Evolutionary conservation across 2,797 vertebrate species (phyloP).

Genomic region (Cichlasoma orientale): DNA sequence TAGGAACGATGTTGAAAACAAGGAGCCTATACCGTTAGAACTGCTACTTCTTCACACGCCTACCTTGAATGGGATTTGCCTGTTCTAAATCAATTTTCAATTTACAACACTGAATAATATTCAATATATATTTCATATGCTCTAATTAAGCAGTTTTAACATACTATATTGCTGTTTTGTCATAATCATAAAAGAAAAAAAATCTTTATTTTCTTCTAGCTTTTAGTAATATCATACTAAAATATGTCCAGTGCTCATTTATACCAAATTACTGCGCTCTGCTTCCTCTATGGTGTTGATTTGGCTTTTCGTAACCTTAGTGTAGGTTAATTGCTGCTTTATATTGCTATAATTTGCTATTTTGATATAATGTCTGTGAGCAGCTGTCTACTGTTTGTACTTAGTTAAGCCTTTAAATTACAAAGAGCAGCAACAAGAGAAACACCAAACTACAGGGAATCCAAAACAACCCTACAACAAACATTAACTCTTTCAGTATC

Average conservation of each 20-base stretch:
- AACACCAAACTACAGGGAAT: not conserved
- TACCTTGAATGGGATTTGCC: not conserved
- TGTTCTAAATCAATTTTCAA: not conserved
- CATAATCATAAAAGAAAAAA: too few relatives aligned
- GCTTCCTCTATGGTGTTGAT: conserved; percentile 20
- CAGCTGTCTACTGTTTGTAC: not conserved
- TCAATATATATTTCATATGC: not conserved
- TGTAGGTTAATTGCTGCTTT: conserved; percentile 37
- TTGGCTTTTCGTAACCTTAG: conserved; percentile 9
- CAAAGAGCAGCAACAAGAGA: not conserved
- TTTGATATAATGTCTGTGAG: not conserved
- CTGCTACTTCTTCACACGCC: not conserved
- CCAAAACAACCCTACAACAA: not conserved
- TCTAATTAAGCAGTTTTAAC: not conserved
- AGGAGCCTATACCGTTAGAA: not conserved
- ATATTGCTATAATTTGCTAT: not conserved
- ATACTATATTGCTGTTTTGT: too few relatives aligned
- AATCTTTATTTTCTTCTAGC: not conserved
- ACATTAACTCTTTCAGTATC: not conserved
- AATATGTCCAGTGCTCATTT: not conserved
- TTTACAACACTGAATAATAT: not conserved
- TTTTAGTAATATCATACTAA: not conserved
- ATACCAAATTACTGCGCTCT: not conserved
- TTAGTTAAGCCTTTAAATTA: conserved; percentile 18
- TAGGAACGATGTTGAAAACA: not conserved